A percentile compares a stretch with the other conserved stretches of the same genome.
phyloP scores from a whole-genome alignment of 2,113 vertebrate species.

The Aspidoscelis tigris region DNA sequence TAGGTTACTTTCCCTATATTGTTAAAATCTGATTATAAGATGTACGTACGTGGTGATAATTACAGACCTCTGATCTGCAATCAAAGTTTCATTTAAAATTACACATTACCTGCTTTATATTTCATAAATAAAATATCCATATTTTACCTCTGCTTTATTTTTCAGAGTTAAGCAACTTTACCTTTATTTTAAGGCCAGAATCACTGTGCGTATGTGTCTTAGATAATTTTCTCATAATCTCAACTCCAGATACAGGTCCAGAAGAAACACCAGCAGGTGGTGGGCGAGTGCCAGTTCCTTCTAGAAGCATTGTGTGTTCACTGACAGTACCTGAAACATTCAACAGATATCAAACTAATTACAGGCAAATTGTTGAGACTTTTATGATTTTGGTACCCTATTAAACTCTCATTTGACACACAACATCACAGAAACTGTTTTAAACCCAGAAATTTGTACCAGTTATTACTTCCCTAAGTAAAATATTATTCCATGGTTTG shows the following conservation, averaged over 20 bases:
- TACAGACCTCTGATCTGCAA: too few relatives aligned
- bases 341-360: conserved; percentile 18
- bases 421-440: not conserved
- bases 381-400: conserved; percentile 15
- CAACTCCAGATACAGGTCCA: conserved; percentile 92
- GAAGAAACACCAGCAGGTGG: conserved; percentile 86
- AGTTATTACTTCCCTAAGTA: not conserved
- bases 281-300: conserved; percentile 86
- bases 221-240: conserved; percentile 97
- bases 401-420: conserved; percentile 7
- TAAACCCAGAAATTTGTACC: fast-evolving
- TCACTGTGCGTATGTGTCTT: conserved; percentile 94
- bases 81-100: too few relatives aligned
- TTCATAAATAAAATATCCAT: not conserved
- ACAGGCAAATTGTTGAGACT: not conserved
- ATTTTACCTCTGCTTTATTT: not conserved
- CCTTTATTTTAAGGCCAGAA: conserved; percentile 95
- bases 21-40: too few relatives aligned
- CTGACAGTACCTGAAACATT: conserved; percentile 88
- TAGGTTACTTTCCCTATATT: too few relatives aligned
- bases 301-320: conserved; percentile 96
- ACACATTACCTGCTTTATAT: not conserved
- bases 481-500: not conserved
- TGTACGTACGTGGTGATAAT: too few relatives aligned
- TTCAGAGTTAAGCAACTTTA: conserved; percentile 45